phyloP scores from a whole-genome alignment of 2,797 vertebrate genomes.

The Brotogeris chrysoptera region DNA sequence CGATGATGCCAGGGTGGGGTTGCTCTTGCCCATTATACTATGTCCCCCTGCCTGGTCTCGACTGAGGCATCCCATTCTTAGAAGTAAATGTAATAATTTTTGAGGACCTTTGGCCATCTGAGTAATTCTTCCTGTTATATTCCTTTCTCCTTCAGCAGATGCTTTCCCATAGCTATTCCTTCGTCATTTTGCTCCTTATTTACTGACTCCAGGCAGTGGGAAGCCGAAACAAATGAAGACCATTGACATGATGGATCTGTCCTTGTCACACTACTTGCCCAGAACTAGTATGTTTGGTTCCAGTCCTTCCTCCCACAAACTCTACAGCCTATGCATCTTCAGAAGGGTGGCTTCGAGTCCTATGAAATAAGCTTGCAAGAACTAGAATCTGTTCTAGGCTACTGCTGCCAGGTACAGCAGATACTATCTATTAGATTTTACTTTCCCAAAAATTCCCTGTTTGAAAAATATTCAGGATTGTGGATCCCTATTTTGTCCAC shows the following conservation, averaged over 20 bases:
- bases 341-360: not conserved
- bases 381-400: not conserved
- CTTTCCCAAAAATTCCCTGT: constrained; percentile 7
- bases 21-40: fast-evolving
- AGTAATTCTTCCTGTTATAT: not conserved
- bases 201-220: not conserved
- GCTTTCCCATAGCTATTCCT: not conserved
- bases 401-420: constrained; percentile 20
- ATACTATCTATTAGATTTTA: not conserved
- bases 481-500: not conserved
- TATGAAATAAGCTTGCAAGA: not conserved
- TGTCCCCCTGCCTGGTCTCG: not conserved
- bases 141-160: not conserved
- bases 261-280: not conserved
- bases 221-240: not conserved
- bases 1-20: not conserved
- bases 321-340: not conserved
- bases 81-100: fast-evolving
- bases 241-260: not conserved
- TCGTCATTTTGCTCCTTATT: not conserved
- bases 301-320: not conserved
- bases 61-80: not conserved
- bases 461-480: not conserved
- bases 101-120: not conserved
- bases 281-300: not conserved